Percentiles rank a stretch among this genome's conserved stretches.
phyloP scores from a whole-genome alignment of 1,140 invertebrate genomes.

The Bombus balteatus region DNA sequence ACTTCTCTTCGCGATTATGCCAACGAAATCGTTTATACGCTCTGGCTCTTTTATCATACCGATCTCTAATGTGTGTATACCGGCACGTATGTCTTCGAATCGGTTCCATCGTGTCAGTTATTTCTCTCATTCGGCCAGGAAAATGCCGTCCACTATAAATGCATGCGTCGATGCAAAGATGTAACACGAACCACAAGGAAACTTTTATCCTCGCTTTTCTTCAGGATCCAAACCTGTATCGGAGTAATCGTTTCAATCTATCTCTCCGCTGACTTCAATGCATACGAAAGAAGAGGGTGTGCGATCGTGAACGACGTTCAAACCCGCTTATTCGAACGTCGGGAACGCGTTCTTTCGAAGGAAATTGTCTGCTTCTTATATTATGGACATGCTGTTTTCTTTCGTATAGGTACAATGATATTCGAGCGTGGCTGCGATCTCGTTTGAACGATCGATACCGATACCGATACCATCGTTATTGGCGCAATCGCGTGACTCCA shows the following conservation, averaged over 20 bases:
- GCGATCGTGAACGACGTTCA: neutral
- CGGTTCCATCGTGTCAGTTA: too few relatives aligned
- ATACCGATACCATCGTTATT: neutral
- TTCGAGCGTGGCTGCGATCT: neutral
- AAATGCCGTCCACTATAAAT: slow-evolving; percentile 26
- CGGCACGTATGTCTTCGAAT: neutral
- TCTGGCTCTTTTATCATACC: neutral
- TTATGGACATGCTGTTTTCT: neutral
- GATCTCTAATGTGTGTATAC: too few relatives aligned
- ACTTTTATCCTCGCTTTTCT: neutral
- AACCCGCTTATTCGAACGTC: neutral
- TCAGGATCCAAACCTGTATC: neutral
- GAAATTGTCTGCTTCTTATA: neutral
- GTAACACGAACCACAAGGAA: neutral
- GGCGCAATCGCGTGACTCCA: neutral
- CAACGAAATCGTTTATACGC: neutral
- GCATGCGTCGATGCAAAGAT: neutral
- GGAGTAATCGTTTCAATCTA: slow-evolving; percentile 29
- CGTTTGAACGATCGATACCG: neutral
- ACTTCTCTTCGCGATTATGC: neutral
- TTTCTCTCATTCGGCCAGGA: neutral
- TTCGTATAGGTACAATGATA: neutral
- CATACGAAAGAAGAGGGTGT: slow-evolving; percentile 6
- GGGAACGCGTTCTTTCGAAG: too few relatives aligned
- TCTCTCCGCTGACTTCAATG: slow-evolving; percentile 12